A percentile compares a stretch with the other conserved stretches of the same genome.
phyloP scores from a whole-genome alignment of 23 tunicate species.

The Trididemnum clinides region DNA sequence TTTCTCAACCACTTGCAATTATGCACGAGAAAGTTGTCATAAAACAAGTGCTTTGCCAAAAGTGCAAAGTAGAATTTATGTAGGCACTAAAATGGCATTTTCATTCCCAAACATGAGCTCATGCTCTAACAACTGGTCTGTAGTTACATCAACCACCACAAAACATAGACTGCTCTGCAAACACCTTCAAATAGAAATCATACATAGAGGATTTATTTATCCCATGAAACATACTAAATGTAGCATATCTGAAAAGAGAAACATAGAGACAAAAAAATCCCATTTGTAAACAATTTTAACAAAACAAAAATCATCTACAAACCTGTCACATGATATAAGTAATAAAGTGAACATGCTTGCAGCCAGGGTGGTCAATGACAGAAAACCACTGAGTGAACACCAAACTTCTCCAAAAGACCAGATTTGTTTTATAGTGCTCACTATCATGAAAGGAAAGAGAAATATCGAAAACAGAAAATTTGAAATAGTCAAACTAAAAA shows the following conservation, averaged over 20 bases:
- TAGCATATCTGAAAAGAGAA: neutral
- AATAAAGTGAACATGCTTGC: slow-evolving; percentile 55
- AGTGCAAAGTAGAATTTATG: too few species aligned
- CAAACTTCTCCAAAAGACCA: slow-evolving; percentile 63
- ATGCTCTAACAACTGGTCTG: too few species aligned
- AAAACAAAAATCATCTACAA: neutral
- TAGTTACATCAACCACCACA: too few species aligned
- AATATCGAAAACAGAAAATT: slow-evolving; percentile 50
- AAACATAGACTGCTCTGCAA: too few species aligned
- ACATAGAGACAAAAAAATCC: neutral
- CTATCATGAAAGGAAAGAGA: slow-evolving; percentile 42
- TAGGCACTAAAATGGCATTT: too few species aligned
- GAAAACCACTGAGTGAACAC: slow-evolving; percentile 59
- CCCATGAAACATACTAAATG: neutral
- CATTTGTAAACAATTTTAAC: neutral
- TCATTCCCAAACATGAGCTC: too few species aligned
- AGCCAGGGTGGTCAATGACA: slow-evolving; percentile 22
- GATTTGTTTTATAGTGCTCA: slow-evolving; percentile 33
- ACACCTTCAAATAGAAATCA: too few species aligned
- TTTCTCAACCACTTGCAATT: too few species aligned
- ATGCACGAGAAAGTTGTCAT: neutral
- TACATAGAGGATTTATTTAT: too few species aligned
- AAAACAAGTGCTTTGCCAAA: neutral
- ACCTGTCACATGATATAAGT: slow-evolving; percentile 73
- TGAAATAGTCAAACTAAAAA: slow-evolving; percentile 56